These are phyloP conservation scores for Tetranychus piercei DNA, from an alignment of 2,888 invertebrate genomes.

Conservation along the genomic window DNA sequence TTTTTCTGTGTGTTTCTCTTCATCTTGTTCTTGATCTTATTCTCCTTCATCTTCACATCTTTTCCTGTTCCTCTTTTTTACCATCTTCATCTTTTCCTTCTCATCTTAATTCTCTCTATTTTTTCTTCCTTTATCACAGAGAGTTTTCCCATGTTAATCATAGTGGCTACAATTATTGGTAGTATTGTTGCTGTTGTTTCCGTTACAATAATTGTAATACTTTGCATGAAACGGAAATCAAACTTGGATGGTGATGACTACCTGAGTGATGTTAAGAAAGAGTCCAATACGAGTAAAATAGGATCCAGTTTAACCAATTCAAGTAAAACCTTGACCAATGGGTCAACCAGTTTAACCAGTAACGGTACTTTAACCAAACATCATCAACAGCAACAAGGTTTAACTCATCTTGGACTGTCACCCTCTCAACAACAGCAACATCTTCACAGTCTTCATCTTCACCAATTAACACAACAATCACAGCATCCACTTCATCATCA, in stretches of 20 bases:
- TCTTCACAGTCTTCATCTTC: too few species aligned
- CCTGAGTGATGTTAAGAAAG: not conserved
- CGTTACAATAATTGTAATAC: conserved; percentile 59
- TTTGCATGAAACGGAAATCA: conserved; percentile 39
- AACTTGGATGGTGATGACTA: conserved; percentile 8
- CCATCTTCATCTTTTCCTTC: not conserved
- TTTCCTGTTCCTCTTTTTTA: too few species aligned
- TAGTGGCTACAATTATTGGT: conserved; percentile 63
- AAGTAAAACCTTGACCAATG: not conserved
- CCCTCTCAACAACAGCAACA: too few species aligned
- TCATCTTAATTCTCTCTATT: conserved; percentile 31
- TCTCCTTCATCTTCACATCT: too few species aligned
- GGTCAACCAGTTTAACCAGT: not conserved
- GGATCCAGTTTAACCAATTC: not conserved
- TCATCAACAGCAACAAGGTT: too few species aligned
- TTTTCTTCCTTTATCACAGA: conserved; percentile 46
- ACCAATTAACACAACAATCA: too few species aligned
- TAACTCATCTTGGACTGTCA: too few species aligned
- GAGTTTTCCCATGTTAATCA: conserved; percentile 43
- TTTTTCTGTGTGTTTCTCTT: too few species aligned
- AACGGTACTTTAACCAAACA: too few species aligned
- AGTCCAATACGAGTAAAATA: not conserved
- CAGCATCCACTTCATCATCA: not conserved
- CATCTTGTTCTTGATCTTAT: too few species aligned
- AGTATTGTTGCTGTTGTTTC: conserved; percentile 70